Base-by-base conservation (phyloP, 2,113 vertebrate genomes). In the human region DNA sequence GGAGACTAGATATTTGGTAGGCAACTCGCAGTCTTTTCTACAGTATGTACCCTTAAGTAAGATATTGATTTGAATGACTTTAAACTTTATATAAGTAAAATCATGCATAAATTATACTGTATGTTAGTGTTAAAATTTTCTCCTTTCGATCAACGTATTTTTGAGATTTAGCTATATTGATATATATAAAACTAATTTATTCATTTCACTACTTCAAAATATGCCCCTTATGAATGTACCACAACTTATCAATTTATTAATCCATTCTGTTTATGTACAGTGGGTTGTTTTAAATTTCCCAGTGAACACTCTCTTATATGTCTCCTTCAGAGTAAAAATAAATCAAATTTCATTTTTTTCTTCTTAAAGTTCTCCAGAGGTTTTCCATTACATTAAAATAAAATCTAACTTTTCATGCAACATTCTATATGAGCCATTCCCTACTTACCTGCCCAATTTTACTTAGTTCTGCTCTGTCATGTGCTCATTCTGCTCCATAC, bases 241-340 rank as follows among this genome's bases (percentile, higher is more conserved):
- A 94, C 23, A 91, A 59, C 30, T 93, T 78, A 59, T 78, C 30
- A 91, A 68, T 52, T 96, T 89, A 68, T 95, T 95, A 68, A 78
- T 89, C 43, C 50, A 84, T 43, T 89, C 50, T 64, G 30, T 64
- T 93, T 43, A 90, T 45, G 6, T 79, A 85, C 32, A 32, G n/a
- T n/a, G 76, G 30, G 48, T 79, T 59, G 3, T 83, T 89, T 68
- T 55, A 90, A 50, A 18, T n/a, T 82, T 85, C 82, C 82, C 75
- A 94, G 1, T 88, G 57, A 75, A 68, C 13, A 79, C 64, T 89
- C n/a, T 79, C 78, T 73, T 89, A 72, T 35, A 25, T 73, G 32
- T 55, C 43, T 92, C 84, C 70, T 79, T 92, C n/a, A 84, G 32
- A 57, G 8, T 72, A 92, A 96, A 89, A 23, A 89, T 76, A 94